These are phyloP conservation scores for Drosophila helvetica DNA, from an alignment of 2,888 invertebrate species.

Conservation along the genomic window DNA sequence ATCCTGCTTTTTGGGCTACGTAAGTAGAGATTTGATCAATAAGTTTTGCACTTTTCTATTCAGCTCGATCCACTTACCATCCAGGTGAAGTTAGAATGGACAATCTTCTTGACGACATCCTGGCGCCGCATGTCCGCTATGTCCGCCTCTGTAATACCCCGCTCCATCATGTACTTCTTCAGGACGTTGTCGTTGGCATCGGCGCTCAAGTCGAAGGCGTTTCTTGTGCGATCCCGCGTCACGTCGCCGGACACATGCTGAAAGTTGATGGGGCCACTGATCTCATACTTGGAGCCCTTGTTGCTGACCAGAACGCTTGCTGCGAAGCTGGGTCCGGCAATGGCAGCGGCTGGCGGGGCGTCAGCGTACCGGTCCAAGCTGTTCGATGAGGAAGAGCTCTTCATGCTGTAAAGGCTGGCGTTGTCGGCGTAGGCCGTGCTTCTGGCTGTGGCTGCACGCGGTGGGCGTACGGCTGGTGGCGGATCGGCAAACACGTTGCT, in stretches of 20 bases:
- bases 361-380: constrained; percentile 63
- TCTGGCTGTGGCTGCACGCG: constrained; percentile 45
- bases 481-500: constrained; percentile 62
- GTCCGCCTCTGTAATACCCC: constrained; percentile 76
- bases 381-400: constrained; percentile 61
- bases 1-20: constrained; percentile 63
- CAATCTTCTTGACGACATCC: constrained; percentile 74
- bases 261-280: constrained; percentile 77
- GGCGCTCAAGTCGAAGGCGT: constrained; percentile 75
- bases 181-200: constrained; percentile 72
- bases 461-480: constrained; percentile 67
- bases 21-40: neutral
- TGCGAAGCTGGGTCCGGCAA: constrained; percentile 70
- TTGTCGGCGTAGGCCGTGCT: constrained; percentile 30
- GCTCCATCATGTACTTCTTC: constrained; percentile 80
- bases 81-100: constrained; percentile 80
- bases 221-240: constrained; percentile 78
- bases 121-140: constrained; percentile 68
- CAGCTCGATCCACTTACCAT: constrained; percentile 55
- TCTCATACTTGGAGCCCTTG: constrained; percentile 76
- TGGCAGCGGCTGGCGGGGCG: constrained; percentile 35
- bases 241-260: constrained; percentile 78
- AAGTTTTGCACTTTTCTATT: neutral
- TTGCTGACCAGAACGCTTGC: constrained; percentile 64
- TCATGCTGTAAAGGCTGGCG: constrained; percentile 57